Base-by-base conservation (phyloP, 2,113 vertebrate genomes). In the Platycercus adscitus region DNA sequence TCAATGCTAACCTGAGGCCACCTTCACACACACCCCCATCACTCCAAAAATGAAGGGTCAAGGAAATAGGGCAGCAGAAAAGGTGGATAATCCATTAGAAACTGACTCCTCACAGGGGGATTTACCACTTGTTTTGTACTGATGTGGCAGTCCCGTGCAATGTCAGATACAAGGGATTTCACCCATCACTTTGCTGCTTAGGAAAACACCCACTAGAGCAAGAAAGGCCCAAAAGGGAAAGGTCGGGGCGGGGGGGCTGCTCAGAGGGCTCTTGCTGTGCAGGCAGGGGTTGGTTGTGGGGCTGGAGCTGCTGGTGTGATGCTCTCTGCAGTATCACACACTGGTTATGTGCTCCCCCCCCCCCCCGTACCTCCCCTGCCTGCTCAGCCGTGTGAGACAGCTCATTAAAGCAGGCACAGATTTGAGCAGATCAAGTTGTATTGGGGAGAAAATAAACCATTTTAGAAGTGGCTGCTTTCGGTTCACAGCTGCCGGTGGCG, bases 81-180 rank as follows among this genome's bases (percentile, higher is more conserved):
- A 65, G 52, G 33, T 3, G 0, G 35, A n/a, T 0, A 23, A 11
- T 4, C 81, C 10, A 0, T 31, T 24, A 39, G 39, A 44, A 56
- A 26, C 3, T 1, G 8, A 7, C 3, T 73, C 26, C 43, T 17
- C 18, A 1, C 5, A n/a, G 53, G 26, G 41, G 73, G 50, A 63
- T 58, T 86, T 18, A 10, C 50, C n/a, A 4, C 5, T n/a, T 33
- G 2, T 47, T 49, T 41, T 7, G 31, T 17, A 7, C 17, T 9
- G 43, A n/a, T 0, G 9, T 19, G 43, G 18, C 56, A 49, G 24
- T 8, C 6, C n/a, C 1, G 4, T 1, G 35, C 1, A 0, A 52
- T 50, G 68, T 4, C 0, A 3, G 44, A 39, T 8, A 29, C 44
- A 2, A 49, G 37, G 31, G 80, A 39, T 43, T 52, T 33, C 76